phyloP scores from a whole-genome alignment of 2,888 invertebrate species.

The Globia sparganii region DNA sequence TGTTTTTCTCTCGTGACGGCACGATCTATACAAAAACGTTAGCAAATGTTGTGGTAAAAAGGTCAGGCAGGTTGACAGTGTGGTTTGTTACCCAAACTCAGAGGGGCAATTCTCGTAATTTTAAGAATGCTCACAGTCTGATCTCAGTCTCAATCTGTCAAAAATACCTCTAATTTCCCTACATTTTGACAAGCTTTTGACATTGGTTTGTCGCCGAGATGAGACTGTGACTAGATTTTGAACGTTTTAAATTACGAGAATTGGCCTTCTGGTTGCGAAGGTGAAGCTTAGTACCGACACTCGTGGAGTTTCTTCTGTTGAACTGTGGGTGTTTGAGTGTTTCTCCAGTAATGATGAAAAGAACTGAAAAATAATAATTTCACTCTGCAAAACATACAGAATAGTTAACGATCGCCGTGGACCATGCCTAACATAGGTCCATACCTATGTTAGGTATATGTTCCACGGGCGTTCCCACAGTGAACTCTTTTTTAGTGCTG shows the following conservation, averaged over 20 bases:
- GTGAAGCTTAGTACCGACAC: background rate
- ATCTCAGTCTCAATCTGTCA: too few species aligned
- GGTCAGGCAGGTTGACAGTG: background rate
- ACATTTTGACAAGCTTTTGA: too few species aligned
- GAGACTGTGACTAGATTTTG: too few species aligned
- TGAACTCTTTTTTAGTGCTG: background rate
- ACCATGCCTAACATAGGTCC: background rate
- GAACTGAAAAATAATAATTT: background rate
- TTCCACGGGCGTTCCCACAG: background rate
- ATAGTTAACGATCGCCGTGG: background rate
- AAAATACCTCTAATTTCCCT: too few species aligned
- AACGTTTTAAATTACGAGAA: too few species aligned
- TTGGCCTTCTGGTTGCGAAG: too few species aligned
- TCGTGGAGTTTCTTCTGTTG: background rate
- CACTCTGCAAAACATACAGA: background rate
- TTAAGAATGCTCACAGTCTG: too few species aligned
- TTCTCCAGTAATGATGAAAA: background rate
- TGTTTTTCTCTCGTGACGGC: background rate
- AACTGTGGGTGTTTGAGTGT: background rate
- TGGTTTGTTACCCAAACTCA: too few species aligned
- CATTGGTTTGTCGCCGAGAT: too few species aligned
- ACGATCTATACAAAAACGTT: background rate
- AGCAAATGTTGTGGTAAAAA: background rate
- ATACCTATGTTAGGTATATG: background rate
- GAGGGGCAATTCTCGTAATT: too few species aligned